Percentiles rank a stretch among this genome's conserved stretches.
Evolutionary conservation across 2,113 vertebrate species (phyloP).

Genomic region (Salvator merianae): DNA sequence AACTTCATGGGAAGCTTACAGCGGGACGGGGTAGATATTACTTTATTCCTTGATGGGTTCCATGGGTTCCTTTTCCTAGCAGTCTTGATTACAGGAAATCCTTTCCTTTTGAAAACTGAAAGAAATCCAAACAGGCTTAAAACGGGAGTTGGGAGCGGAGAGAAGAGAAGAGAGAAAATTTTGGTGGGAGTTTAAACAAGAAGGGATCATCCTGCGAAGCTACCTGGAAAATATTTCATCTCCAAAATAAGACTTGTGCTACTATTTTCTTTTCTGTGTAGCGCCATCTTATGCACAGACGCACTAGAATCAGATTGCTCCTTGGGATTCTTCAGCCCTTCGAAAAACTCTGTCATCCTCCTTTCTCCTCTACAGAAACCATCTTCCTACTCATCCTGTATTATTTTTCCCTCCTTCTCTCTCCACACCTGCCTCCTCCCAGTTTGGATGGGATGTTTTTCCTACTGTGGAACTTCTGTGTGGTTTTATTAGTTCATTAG

Average conservation of each 20-base stretch:
- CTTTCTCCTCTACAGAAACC: no score
- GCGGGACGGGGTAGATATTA: no score
- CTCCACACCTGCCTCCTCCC: no score
- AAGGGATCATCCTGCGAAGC: not conserved
- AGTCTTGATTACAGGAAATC: slow-evolving; percentile 32
- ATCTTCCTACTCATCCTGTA: no score
- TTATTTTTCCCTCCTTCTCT: not conserved
- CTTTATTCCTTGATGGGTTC: no score
- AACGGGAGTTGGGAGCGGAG: no score
- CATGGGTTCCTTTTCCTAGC: no score
- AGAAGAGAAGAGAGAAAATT: not conserved
- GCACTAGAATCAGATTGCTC: no score
- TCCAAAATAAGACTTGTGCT: not conserved
- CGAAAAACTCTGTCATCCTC: no score
- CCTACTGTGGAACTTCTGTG: no score
- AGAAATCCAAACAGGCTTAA: slow-evolving; percentile 10
- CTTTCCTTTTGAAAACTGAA: slow-evolving; percentile 17
- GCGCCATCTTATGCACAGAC: not conserved
- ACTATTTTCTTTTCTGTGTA: not conserved
- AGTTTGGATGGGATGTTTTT: no score
- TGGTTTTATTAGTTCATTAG: no score
- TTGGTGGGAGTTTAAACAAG: not conserved
- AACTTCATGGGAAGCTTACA: slow-evolving; percentile 21
- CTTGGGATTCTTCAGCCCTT: not conserved
- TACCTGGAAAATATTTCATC: not conserved